phyloP scores from a whole-genome alignment of 2,888 invertebrate species.

The Philopedon plagiatum region DNA sequence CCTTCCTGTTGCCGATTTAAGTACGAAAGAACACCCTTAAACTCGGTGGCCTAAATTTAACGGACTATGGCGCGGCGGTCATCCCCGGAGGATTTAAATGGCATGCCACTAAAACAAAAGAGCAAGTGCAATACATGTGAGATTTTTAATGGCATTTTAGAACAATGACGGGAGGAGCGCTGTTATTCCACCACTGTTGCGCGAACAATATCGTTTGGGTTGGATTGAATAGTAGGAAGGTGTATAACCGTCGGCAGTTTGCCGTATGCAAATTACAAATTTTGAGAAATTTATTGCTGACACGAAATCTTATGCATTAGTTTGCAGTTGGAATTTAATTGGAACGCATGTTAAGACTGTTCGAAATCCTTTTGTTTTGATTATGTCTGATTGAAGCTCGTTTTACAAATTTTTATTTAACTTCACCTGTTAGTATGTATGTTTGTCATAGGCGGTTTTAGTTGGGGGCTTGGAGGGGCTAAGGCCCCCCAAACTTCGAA shows the following conservation, averaged over 20 bases:
- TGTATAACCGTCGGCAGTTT: slow-evolving; percentile 40
- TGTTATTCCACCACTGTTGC: slow-evolving; percentile 41
- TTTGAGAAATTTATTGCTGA: slow-evolving; percentile 42
- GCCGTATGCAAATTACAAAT: slow-evolving; percentile 34
- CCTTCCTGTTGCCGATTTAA: too few relatives aligned
- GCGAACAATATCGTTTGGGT: slow-evolving; percentile 44
- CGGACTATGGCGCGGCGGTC: slow-evolving; percentile 20
- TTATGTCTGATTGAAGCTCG: too few relatives aligned
- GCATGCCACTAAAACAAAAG: slow-evolving; percentile 32
- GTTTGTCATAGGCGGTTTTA: too few relatives aligned
- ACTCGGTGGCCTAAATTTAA: slow-evolving; percentile 11
- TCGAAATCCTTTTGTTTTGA: too few relatives aligned
- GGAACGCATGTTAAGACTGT: slow-evolving; percentile 27
- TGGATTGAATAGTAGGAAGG: slow-evolving; percentile 39
- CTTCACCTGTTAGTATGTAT: too few relatives aligned
- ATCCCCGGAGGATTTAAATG: slow-evolving; percentile 43
- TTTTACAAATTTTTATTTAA: too few relatives aligned
- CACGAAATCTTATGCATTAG: slow-evolving; percentile 30
- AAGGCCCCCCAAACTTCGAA: too few relatives aligned
- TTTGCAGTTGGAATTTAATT: slow-evolving; percentile 36
- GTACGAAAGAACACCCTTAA: too few relatives aligned
- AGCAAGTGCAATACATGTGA: slow-evolving; percentile 45
- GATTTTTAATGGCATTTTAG: slow-evolving; percentile 46
- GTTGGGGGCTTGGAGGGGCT: too few relatives aligned
- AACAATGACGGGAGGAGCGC: slow-evolving; percentile 49